A percentile compares a stretch with the other conserved stretches of the same genome.
Conservation (phyloP, 2,113 vertebrate genomes). For the Raja brachyura region DNA sequence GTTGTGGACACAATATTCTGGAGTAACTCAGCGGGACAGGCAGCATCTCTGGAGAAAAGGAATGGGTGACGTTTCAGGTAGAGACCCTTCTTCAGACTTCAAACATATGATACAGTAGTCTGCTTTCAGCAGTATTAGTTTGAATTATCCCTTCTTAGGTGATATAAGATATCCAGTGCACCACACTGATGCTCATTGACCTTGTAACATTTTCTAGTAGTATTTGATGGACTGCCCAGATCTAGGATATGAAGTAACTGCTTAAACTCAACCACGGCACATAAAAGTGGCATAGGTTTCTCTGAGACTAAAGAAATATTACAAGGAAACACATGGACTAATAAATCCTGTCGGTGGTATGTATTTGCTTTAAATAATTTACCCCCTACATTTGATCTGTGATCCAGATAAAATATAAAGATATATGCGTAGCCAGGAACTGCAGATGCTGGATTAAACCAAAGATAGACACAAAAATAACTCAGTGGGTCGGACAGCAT, state of each 20-base stretch:
- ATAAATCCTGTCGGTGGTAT: neutral
- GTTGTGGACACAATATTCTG: too few species aligned
- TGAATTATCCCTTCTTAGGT: neutral
- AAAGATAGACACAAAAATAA: too few species aligned
- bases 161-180: neutral
- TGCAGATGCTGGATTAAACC: too few species aligned
- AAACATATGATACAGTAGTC: too few species aligned
- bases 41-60: too few species aligned
- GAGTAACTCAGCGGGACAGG: too few species aligned
- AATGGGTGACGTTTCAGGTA: too few species aligned
- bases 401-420: neutral
- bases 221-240: neutral
- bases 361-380: neutral
- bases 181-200: neutral
- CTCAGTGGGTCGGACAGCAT: too few species aligned
- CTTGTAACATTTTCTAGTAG: neutral
- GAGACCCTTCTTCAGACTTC: too few species aligned
- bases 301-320: neutral
- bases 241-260: neutral
- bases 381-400: neutral
- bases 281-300: neutral
- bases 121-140: neutral
- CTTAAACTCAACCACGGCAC: neutral
- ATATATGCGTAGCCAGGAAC: too few species aligned
- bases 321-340: neutral